Conservation (phyloP, 2,113 vertebrate species). For the Plestiodon gilberti region DNA sequence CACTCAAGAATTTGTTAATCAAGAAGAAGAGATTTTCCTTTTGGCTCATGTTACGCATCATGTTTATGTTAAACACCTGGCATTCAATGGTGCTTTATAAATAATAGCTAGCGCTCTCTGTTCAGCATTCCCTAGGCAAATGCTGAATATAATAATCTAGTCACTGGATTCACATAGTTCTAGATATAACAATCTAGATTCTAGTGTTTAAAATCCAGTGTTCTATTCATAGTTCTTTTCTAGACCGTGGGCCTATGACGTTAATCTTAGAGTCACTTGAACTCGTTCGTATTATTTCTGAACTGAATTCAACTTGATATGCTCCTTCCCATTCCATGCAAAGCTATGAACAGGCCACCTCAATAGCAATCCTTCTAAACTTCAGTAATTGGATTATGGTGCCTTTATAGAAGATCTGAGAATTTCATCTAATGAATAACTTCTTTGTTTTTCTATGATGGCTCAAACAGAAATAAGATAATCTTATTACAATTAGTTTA, state of each 20-base stretch:
- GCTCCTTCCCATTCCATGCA: neutral
- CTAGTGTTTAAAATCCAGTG: neutral
- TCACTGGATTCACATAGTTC: too few species aligned
- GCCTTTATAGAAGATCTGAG: neutral
- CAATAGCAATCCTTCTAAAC: neutral
- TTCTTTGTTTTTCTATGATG: neutral
- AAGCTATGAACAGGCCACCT: neutral
- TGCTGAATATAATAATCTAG: neutral
- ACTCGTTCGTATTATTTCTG: neutral
- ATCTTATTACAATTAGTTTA: neutral
- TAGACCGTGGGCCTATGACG: neutral
- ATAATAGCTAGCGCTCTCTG: neutral
- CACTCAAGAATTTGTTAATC: too few species aligned
- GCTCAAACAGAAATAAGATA: neutral
- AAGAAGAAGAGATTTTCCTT: too few species aligned
- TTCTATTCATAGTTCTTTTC: fast-evolving
- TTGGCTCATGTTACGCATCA: too few species aligned
- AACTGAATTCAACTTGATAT: neutral
- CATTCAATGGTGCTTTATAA: neutral
- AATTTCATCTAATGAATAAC: neutral
- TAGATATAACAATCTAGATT: too few species aligned
- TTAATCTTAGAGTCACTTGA: neutral
- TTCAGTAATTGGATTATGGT: neutral
- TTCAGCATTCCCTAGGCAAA: neutral
- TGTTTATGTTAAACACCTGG: neutral